Conservation (phyloP, 2,797 vertebrate species). For the Pseudotriccus pelzelni region DNA sequence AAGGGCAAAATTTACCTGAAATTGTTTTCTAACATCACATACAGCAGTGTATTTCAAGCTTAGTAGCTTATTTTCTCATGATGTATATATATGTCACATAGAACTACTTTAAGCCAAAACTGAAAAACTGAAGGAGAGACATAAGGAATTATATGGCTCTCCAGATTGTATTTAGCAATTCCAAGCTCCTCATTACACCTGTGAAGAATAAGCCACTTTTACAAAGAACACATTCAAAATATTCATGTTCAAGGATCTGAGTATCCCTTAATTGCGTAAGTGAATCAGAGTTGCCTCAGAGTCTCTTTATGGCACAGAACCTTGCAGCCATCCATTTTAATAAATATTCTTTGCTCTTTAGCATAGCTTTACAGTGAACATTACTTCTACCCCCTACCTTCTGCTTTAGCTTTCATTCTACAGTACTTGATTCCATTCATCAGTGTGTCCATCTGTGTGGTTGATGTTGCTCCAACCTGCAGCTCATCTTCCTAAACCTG, state of each 20-base stretch:
- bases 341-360: background rate
- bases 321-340: background rate
- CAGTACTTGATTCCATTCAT: background rate
- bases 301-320: background rate
- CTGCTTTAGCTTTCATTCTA: background rate
- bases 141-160: background rate
- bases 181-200: background rate
- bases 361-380: background rate
- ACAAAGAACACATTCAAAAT: background rate
- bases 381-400: too few species aligned
- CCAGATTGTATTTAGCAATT: background rate
- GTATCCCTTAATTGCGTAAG: background rate
- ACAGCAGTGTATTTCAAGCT: background rate
- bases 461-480: background rate
- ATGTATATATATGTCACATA: background rate
- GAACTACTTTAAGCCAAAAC: background rate
- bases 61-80: background rate
- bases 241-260: background rate
- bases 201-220: background rate
- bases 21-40: background rate
- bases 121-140: background rate
- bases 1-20: background rate
- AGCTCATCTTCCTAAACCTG: background rate
- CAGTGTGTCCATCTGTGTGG: background rate
- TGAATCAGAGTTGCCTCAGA: background rate